Evolutionary conservation across 92 coral and sea anemone species (phyloP), one percentile per base, ranked within the genome.

Genomic region (Anthopleura xanthogrammica): DNA sequence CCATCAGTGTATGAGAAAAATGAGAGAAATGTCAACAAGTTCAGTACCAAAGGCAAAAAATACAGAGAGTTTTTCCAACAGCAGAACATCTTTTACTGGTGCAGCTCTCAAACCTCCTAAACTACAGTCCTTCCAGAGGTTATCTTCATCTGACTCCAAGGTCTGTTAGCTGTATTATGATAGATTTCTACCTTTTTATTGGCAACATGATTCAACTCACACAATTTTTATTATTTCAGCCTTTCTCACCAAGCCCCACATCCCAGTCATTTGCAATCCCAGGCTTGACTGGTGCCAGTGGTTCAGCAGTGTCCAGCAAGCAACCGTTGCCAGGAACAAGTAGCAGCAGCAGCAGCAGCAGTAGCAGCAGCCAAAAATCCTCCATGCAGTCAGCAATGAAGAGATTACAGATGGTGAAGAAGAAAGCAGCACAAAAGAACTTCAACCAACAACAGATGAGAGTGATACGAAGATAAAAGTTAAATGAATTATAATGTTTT

Each of bases 191-290:
- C 36, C 50, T 46, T 46, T 2, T 46, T 2, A 46, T 2, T 46
- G 50, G 7, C 50, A 46, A 46, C 9, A 0, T 9, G 9, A 5
- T 46, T 46, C 50, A 46, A 46, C 50, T 2, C 36, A 29, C 3
- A n/a, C 55, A 20, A 60, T 65, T 29, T 62, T 57, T 22, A 29
- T 20, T 7, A 11, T 80, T 77, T 83, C 87, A 91, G 98, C 89
- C 97, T n/a, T 70, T 92, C 85, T 52, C 92, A 17, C 88, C 96
- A n/a, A 89, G 96, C 1, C 82, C 98, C 3, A 80, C 89, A 14
- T 86, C 93, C 5, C 97, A 94, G 89, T 97, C 99, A 52, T 97
- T 96, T 84, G 93, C 90, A 66, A 96, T 96, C 77, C 99, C 99
- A n/a, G 95, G 93, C 19, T 90, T 96, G 62, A 82, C 88, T 24